Evolutionary conservation across 2,888 invertebrate species (phyloP).

Genomic region (Idaea dimidiata): DNA sequence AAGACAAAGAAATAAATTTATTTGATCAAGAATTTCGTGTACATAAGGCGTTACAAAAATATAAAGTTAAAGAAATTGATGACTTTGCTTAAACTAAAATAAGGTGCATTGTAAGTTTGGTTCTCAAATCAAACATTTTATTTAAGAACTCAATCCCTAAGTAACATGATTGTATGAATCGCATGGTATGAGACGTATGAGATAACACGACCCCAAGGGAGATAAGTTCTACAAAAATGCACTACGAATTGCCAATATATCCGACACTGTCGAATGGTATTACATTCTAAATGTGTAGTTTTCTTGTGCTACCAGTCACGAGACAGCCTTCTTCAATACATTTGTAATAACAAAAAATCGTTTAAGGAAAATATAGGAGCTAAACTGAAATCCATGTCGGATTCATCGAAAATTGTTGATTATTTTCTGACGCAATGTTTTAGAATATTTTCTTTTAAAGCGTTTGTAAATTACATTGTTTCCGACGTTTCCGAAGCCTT

Average conservation of each 20-base stretch:
- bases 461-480: too few relatives aligned
- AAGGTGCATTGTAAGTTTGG: neutral
- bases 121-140: neutral
- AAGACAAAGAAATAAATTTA: too few relatives aligned
- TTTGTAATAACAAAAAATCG: slow-evolving; percentile 2
- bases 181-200: slow-evolving; percentile 36
- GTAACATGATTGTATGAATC: slow-evolving; percentile 7
- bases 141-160: neutral
- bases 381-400: too few relatives aligned
- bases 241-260: slow-evolving; percentile 53
- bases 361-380: too few relatives aligned
- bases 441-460: too few relatives aligned
- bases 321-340: slow-evolving; percentile 6
- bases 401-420: too few relatives aligned
- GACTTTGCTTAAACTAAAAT: neutral
- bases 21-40: too few relatives aligned
- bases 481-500: too few relatives aligned
- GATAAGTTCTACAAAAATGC: slow-evolving; percentile 45
- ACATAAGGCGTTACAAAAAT: too few relatives aligned
- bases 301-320: slow-evolving; percentile 18
- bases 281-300: slow-evolving; percentile 39
- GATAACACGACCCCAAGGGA: slow-evolving; percentile 43
- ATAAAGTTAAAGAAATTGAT: neutral
- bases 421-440: too few relatives aligned
- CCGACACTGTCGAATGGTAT: slow-evolving; percentile 39